phyloP scores from a whole-genome alignment of 1,140 invertebrate species.

The Meloidogyne exigua region DNA sequence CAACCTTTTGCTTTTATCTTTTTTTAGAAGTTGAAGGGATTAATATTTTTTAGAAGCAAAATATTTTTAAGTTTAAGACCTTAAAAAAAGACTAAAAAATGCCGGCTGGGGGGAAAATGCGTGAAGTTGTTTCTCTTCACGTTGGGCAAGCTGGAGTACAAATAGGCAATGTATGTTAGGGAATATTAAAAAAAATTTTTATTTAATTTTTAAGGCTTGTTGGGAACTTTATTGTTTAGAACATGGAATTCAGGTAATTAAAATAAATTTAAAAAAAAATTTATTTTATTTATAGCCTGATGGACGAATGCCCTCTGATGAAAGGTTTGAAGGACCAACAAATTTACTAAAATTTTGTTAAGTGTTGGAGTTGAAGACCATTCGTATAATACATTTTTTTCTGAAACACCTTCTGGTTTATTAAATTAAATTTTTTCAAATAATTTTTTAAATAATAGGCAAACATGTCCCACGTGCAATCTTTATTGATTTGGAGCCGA shows the following conservation, averaged over 20 bases:
- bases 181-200: slow-evolving; percentile 68
- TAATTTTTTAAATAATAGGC: slow-evolving; percentile 13
- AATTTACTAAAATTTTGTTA: neutral
- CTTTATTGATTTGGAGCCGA: slow-evolving; percentile 82
- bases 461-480: slow-evolving; percentile 80
- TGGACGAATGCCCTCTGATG: slow-evolving; percentile 67
- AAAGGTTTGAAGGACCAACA: slow-evolving; percentile 15
- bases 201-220: slow-evolving; percentile 78
- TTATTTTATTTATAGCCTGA: slow-evolving; percentile 65
- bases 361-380: slow-evolving; percentile 62
- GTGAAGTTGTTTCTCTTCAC: slow-evolving; percentile 68
- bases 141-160: slow-evolving; percentile 69
- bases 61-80: neutral
- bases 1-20: neutral
- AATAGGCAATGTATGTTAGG: slow-evolving; percentile 70
- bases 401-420: slow-evolving; percentile 70
- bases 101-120: slow-evolving; percentile 42
- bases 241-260: slow-evolving; percentile 67
- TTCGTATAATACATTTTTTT: slow-evolving; percentile 69
- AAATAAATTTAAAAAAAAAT: neutral
- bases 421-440: too few species aligned
- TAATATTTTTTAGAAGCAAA: too few species aligned
- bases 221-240: slow-evolving; percentile 83
- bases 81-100: slow-evolving; percentile 66
- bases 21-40: neutral